Percentiles rank a stretch among this genome's conserved stretches.
These are phyloP conservation scores for Platysteira castanea DNA, from an alignment of 2,113 vertebrate genomes.

Conservation along the genomic window DNA sequence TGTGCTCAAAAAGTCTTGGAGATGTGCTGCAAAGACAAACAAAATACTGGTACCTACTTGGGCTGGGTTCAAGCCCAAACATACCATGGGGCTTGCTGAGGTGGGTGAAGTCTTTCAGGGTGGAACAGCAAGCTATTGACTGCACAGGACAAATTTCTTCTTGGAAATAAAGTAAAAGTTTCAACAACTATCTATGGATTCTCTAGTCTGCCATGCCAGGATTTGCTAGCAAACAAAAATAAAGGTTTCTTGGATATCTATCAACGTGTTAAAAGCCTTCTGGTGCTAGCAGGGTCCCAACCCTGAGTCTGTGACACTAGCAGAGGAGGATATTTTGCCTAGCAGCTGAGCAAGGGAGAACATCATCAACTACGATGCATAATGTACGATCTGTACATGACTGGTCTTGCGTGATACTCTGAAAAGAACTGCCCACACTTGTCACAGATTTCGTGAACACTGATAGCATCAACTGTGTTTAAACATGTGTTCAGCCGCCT, in stretches of 20 bases:
- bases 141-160: background rate
- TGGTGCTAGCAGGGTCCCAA: background rate
- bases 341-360: background rate
- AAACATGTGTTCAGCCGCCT: conserved; percentile 29
- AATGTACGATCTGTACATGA: background rate
- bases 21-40: background rate
- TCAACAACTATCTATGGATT: background rate
- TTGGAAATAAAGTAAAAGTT: background rate
- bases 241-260: background rate
- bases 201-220: background rate
- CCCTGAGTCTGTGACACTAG: background rate
- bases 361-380: background rate
- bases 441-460: background rate
- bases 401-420: background rate
- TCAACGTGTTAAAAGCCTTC: background rate
- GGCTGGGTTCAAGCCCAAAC: background rate
- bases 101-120: background rate
- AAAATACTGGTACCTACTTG: background rate
- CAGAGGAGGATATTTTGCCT: background rate
- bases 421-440: conserved; percentile 42
- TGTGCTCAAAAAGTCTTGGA: background rate
- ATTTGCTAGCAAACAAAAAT: background rate
- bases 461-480: conserved; percentile 50
- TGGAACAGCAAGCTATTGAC: background rate
- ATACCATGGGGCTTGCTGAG: background rate